phyloP scores from a whole-genome alignment of 64 coral and sea anemone genomes.

The Trachythela sp. region DNA sequence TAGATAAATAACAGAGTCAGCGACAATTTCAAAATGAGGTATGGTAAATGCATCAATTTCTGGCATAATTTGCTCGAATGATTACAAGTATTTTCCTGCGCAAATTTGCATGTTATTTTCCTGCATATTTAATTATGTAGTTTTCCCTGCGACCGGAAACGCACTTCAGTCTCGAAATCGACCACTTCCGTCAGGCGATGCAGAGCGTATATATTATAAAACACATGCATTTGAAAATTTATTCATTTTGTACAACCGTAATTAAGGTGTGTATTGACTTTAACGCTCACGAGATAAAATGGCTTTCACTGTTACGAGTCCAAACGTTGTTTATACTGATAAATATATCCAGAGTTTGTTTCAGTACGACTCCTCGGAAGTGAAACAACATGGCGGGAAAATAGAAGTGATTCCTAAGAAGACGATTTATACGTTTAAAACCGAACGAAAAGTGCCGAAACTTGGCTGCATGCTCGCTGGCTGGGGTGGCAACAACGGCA shows the following conservation, averaged over 20 bases:
- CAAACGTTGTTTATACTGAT: slow-evolving; percentile 77
- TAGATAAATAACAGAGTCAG: no score
- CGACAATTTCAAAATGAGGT: no score
- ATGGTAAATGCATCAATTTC: no score
- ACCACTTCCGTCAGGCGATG: no score
- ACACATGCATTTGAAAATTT: neutral
- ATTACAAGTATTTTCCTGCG: no score
- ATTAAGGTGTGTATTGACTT: neutral
- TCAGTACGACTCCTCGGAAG: slow-evolving; percentile 84
- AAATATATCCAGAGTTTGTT: slow-evolving; percentile 83
- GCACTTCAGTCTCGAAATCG: no score
- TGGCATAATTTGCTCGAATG: no score
- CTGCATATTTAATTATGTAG: no score
- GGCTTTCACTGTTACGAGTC: slow-evolving; percentile 76
- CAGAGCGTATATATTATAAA: neutral
- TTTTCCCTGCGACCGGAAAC: no score
- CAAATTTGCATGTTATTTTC: no score
- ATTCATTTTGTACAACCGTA: neutral
- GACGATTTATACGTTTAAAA: slow-evolving; percentile 80
- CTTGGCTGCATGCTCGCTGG: slow-evolving; percentile 95
- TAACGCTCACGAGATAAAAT: slow-evolving; percentile 31
- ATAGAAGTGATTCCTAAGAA: slow-evolving; percentile 60
- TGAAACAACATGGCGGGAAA: slow-evolving; percentile 43
- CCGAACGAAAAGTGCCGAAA: slow-evolving; percentile 67
- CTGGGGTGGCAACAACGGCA: slow-evolving; percentile 95